These are phyloP conservation scores for Rousettus madagascariensis DNA, from an alignment of 2,797 vertebrate species.

Conservation along the genomic window DNA sequence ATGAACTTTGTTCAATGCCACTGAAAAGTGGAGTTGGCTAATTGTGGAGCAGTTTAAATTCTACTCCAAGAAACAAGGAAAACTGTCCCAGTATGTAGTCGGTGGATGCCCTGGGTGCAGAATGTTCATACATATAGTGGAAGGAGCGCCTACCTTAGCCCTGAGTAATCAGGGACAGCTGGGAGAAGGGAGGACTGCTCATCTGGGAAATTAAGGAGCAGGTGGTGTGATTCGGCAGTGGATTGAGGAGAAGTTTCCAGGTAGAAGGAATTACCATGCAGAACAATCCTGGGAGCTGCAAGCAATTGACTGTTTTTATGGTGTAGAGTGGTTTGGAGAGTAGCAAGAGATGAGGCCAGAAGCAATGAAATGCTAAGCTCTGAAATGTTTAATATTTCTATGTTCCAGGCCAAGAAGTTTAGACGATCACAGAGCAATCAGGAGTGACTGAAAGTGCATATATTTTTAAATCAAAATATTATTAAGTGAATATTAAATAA, in stretches of 20 bases:
- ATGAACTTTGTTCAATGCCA: background rate
- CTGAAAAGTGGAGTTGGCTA: background rate
- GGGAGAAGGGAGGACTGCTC: background rate
- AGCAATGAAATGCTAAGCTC: background rate
- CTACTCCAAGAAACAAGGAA: background rate
- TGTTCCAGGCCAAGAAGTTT: background rate
- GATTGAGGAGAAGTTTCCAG: background rate
- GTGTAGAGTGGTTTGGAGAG: background rate
- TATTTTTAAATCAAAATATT: background rate
- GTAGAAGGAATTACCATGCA: background rate
- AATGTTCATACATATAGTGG: background rate
- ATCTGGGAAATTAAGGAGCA: background rate
- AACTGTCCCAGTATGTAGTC: background rate
- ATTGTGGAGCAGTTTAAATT: background rate
- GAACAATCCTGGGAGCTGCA: background rate
- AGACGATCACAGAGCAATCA: background rate
- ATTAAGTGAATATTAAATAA: background rate
- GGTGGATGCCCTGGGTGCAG: too few species aligned
- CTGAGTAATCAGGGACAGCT: background rate
- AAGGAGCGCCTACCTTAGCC: background rate
- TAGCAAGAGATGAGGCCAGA: background rate
- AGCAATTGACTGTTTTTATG: background rate
- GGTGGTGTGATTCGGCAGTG: background rate
- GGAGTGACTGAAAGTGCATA: background rate
- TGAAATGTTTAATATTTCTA: background rate